Evolutionary conservation across 2,797 vertebrate genomes (phyloP), one percentile per base, ranked within the genome.

Genomic region (Acrossocheilus wenchowensis): DNA sequence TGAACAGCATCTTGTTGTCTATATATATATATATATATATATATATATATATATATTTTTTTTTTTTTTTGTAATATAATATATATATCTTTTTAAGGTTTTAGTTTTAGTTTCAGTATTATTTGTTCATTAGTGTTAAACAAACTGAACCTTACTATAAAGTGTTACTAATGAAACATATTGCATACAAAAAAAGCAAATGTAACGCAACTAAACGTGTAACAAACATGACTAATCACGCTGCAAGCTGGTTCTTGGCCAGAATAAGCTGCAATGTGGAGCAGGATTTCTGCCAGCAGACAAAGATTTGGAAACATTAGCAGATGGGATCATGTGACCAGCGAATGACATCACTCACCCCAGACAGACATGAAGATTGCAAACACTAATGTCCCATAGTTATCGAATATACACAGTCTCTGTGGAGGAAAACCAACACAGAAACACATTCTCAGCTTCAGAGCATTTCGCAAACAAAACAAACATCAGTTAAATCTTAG

Each of bases 381-480:
- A 94, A 99, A 99, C 78, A 98, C 93, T 89, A 99, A 91, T 0
- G 97, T 99, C 89, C 97, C 97, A 95, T 94, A 98, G 92, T 97
- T 98, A 93, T 99, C 98, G 94, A 99, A 99, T 93, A 99, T 95
- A 89, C 96, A 97, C 73, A 99, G 95, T 94, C 96, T 97, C 98
- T 99, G 92, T 52, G 94, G 95, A 88, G 93, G 57, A 92, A 72
- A 77, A 84, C 68, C 39, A 82, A 71, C 23, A 7, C 71, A 45
- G 60, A 69, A 39, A 11, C 64, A 26, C 1, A 4, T 60, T 2
- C 5, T 5, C 52, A 14, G 23, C 7, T 34, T 19, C 50, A 43
- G 19, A 64, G 39, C 57, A 43, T 66, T 82, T 69, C 19, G 2
- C 45, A 79, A 69, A 45, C 15, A 72, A 66, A 66, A 66, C 62